A percentile compares a stretch with the other conserved stretches of the same genome.
Conservation (phyloP, 2,797 vertebrate species). For the Okamejei kenojei region DNA sequence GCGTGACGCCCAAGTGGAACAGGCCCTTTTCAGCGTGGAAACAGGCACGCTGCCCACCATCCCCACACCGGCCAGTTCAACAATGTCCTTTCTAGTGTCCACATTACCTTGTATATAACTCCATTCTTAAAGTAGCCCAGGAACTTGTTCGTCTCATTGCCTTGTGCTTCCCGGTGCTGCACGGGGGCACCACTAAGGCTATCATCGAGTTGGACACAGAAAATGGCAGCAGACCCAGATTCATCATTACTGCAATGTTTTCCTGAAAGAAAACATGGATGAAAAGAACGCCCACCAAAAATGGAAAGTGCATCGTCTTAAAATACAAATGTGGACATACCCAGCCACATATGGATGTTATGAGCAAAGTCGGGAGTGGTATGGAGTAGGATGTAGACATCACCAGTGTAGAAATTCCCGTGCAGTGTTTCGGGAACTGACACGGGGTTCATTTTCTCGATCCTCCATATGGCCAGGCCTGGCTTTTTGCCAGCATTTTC, state of each 20-base stretch:
- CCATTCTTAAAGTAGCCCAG: conserved; percentile 18
- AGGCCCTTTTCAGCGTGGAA: too few species aligned
- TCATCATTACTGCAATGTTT: not conserved
- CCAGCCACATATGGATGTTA: conserved; percentile 7
- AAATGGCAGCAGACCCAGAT: not conserved
- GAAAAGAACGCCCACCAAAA: not conserved
- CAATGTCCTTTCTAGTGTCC: not conserved
- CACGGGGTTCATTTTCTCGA: conserved; percentile 21
- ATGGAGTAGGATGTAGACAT: conserved; percentile 20
- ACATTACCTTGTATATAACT: conserved; percentile 20
- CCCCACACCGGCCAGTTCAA: too few species aligned
- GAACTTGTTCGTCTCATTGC: not conserved
- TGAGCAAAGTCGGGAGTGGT: not conserved
- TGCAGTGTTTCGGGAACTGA: conserved; percentile 24
- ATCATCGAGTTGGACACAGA: not conserved
- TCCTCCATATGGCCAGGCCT: conserved; percentile 34
- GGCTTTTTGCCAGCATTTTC: conserved; percentile 26
- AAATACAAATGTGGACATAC: not conserved
- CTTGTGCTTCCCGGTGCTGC: not conserved
- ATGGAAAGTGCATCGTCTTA: not conserved
- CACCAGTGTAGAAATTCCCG: conserved; percentile 34
- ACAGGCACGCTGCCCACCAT: too few species aligned
- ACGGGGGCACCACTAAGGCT: not conserved
- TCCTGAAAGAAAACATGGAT: conserved; percentile 1
- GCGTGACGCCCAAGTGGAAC: too few species aligned